phyloP scores from a whole-genome alignment of 2,888 invertebrate genomes.

The Dolichomitus sp. region DNA sequence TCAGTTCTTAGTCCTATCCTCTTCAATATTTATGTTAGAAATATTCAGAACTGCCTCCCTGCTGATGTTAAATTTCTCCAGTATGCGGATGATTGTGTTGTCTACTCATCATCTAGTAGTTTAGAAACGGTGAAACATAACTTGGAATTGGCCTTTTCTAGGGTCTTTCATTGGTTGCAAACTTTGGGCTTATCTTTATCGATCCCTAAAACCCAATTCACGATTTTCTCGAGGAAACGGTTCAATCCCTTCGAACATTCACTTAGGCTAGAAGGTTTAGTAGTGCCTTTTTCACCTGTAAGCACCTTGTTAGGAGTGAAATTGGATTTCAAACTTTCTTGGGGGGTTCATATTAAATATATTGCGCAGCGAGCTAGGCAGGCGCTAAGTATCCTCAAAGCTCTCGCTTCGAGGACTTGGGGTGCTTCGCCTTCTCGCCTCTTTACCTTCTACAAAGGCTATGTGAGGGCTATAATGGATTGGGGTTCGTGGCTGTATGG shows the following conservation, averaged over 20 bases:
- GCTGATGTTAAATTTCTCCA: not conserved
- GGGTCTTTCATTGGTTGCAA: not conserved
- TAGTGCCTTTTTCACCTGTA: not conserved
- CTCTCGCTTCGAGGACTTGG: not conserved
- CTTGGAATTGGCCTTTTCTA: not conserved
- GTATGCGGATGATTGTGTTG: not conserved
- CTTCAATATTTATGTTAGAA: too few relatives aligned
- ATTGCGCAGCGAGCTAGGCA: not conserved
- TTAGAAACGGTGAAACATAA: not conserved
- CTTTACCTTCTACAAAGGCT: not conserved
- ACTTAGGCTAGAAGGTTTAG: not conserved
- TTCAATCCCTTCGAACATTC: not conserved
- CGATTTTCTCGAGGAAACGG: not conserved
- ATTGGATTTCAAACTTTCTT: too few relatives aligned
- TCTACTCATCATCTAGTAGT: not conserved
- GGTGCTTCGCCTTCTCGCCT: not conserved
- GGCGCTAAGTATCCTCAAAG: not conserved
- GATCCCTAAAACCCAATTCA: not conserved
- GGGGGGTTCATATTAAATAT: too few relatives aligned
- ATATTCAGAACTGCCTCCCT: not conserved
- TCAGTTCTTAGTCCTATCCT: conserved; percentile 2
- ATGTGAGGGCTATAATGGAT: not conserved
- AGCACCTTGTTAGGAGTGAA: too few relatives aligned
- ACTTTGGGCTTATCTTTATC: not conserved
- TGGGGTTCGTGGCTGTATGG: conserved; percentile 10